Base-by-base conservation (phyloP, 2,888 invertebrate species). In the Dasysyrphus albostriatus region DNA sequence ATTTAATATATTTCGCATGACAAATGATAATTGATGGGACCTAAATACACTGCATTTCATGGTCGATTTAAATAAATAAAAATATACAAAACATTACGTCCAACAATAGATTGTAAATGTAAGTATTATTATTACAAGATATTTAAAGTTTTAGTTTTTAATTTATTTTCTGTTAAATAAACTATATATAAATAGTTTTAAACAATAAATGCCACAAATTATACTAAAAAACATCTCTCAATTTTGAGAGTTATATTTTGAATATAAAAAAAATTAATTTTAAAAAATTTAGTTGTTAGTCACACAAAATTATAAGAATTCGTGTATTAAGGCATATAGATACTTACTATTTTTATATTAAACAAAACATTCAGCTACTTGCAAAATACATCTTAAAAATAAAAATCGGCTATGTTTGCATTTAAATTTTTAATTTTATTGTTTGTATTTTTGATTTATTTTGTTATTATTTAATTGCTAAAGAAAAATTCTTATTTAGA, bases 91-190 rank as follows among this genome's bases (percentile, higher is more conserved):
- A 73, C 70, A 76, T 78, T 81, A 79, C 83, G 79, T 85, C 80
- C 89, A 88, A 88, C 88, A 81, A 89, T 89, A 89, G 89, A 88
- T 89, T 89, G 89, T 89, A 88, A 89, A 89, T 89, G 89, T 89
- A 89, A 89, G 89, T 89, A 89, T 89, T 80, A 89, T 89, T 80
- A 83, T 9, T 9, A 54, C 78, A 61, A 82, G 59, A 81, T 67
- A 77, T 80, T 70, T 78, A 75, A 29, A 69, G 24, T 63, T 79
- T 78, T 54, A 29, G 24, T 24, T 54, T 76, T 78, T 61, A 61
- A 69, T 51, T 39, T 83, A 76, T 70, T 49, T 67, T 58, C 51
- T 63, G 10, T 47, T 44, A 63, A 74, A 34, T 49, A 78, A 73
- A 61, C 37, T 67, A 59, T 34, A 32, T 19, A 19, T 19, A 49